Percentiles rank a stretch among this genome's conserved stretches.
Conservation (phyloP, 2,113 vertebrate genomes). For the Leptocoma aspasia region DNA sequence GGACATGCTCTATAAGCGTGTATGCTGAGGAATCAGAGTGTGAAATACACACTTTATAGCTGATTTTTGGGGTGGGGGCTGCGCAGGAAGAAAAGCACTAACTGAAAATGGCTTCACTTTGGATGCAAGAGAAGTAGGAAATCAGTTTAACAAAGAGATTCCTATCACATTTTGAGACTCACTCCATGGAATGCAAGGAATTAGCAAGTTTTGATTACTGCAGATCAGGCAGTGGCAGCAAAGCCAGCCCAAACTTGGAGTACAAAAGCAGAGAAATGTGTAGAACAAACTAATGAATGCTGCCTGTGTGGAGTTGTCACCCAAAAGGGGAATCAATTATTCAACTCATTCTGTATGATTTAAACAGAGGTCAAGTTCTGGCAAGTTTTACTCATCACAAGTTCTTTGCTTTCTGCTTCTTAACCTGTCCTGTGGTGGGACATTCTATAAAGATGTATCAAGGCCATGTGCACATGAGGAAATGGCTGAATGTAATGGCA, state of each 20-base stretch:
- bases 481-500: neutral
- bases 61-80: neutral
- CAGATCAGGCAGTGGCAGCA: neutral
- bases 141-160: conserved; percentile 21
- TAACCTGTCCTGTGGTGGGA: neutral
- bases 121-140: neutral
- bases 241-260: neutral
- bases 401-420: neutral
- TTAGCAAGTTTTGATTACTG: neutral
- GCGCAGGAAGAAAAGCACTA: neutral
- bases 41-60: neutral
- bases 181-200: neutral
- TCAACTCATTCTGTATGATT: neutral
- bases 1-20: neutral
- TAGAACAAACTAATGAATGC: neutral
- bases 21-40: neutral
- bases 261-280: neutral
- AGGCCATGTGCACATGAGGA: neutral
- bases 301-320: neutral
- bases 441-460: neutral
- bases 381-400: neutral
- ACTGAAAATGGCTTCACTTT: conserved; percentile 1
- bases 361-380: neutral
- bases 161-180: neutral
- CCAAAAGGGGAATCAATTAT: neutral